Conservation (phyloP, 2,888 invertebrate species). For the Rhyacophila evoluta region DNA sequence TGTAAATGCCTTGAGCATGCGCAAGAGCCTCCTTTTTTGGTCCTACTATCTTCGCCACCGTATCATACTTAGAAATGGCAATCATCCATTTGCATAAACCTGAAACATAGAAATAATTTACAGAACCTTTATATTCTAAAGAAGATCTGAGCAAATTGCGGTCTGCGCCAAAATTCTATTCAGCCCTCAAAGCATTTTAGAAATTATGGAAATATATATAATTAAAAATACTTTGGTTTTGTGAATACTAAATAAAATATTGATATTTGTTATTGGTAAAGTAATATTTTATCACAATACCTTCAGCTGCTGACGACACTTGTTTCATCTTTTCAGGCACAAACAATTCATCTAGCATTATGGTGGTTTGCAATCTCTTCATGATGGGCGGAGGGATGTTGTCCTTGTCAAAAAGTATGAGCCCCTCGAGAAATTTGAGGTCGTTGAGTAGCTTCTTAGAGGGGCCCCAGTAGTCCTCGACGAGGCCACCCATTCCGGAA, state of each 20-base stretch:
- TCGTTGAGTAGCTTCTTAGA: conserved; percentile 91
- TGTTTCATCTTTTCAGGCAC: conserved; percentile 91
- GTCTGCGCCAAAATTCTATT: too few relatives aligned
- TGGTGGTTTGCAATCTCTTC: conserved; percentile 84
- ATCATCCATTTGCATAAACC: conserved; percentile 94
- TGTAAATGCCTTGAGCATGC: conserved; percentile 85
- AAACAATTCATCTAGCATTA: conserved; percentile 86
- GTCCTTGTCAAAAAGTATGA: conserved; percentile 93
- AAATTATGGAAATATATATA: too few relatives aligned
- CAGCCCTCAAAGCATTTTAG: too few relatives aligned
- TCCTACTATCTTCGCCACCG: conserved; percentile 90
- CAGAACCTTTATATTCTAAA: too few relatives aligned
- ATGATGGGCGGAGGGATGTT: conserved; percentile 88
- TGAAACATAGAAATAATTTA: too few relatives aligned
- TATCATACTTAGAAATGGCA: conserved; percentile 95
- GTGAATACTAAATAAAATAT: too few relatives aligned
- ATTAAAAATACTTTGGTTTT: too few relatives aligned
- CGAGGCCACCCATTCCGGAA: conserved; percentile 80
- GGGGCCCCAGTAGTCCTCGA: conserved; percentile 95
- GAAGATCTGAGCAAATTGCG: too few relatives aligned
- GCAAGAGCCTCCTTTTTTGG: conserved; percentile 94
- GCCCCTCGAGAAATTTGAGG: conserved; percentile 89
- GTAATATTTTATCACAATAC: too few relatives aligned
- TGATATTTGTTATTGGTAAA: too few relatives aligned
- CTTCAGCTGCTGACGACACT: conserved; percentile 92